These are phyloP conservation scores for Tanypteryx hageni DNA, from an alignment of 2,888 invertebrate genomes.

Conservation along the genomic window DNA sequence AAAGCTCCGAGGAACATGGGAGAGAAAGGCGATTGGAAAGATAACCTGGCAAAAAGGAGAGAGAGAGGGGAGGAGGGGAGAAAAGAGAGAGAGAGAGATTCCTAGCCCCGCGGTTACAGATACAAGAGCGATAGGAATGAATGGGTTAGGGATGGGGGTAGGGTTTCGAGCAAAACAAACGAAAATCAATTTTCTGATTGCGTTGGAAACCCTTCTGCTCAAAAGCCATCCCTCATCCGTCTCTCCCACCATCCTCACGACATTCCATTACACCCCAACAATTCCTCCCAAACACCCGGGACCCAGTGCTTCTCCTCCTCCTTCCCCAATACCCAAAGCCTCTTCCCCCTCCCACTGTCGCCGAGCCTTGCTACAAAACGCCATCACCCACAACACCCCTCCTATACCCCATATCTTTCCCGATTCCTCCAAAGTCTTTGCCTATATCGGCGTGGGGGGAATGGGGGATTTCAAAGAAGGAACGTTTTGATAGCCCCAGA, in stretches of 20 bases:
- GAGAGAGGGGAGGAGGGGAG: neutral
- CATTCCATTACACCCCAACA: constrained; percentile 30
- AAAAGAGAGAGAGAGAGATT: neutral
- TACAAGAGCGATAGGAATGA: neutral
- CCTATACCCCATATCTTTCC: too few species aligned
- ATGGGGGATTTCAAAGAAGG: too few species aligned
- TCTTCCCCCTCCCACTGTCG: too few species aligned
- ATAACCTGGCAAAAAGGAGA: too few species aligned
- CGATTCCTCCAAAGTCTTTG: too few species aligned
- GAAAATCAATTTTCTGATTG: constrained; percentile 64
- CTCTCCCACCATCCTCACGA: constrained; percentile 4
- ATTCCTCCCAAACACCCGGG: neutral
- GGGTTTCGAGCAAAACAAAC: constrained; percentile 42
- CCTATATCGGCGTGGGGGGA: neutral
- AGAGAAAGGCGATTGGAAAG: too few species aligned
- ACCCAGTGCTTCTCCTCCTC: too few species aligned
- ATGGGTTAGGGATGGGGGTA: neutral
- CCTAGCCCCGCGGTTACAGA: constrained; percentile 21
- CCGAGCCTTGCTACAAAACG: neutral
- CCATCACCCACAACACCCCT: too few species aligned
- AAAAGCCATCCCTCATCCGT: constrained; percentile 44
- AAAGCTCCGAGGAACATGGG: neutral
- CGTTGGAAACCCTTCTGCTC: constrained; percentile 59
- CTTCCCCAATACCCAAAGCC: too few species aligned
- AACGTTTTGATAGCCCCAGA: too few species aligned